These are phyloP conservation scores for Amblyraja radiata DNA, from an alignment of 2,797 vertebrate species.

Conservation along the genomic window DNA sequence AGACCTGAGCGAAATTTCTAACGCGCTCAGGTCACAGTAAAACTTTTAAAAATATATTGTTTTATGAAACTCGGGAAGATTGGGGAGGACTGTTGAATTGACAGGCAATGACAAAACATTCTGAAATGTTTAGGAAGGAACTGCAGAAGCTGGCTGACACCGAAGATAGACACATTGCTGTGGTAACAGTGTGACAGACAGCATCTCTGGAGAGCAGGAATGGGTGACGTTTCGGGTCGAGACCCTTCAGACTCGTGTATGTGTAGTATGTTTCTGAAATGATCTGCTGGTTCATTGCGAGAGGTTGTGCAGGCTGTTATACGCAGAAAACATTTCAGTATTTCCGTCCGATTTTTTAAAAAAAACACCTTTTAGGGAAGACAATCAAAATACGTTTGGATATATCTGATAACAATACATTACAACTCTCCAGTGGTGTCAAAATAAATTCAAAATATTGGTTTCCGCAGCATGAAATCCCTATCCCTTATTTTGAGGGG, in stretches of 20 bases:
- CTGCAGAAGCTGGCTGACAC: no score
- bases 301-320: neutral
- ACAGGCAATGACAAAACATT: no score
- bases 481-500: no score
- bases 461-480: no score
- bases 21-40: no score
- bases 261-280: neutral
- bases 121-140: no score
- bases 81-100: neutral
- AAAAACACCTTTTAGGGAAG: neutral
- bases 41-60: neutral
- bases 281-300: neutral
- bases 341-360: neutral
- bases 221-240: no score
- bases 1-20: no score
- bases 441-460: neutral
- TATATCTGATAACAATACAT: neutral
- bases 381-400: neutral
- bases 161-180: no score
- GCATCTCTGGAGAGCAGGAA: no score
- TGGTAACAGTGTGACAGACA: no score
- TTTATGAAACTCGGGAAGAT: neutral
- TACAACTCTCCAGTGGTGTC: neutral
- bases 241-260: neutral
- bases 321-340: neutral